A percentile compares a stretch with the other conserved stretches of the same genome.
Evolutionary conservation across 2,113 vertebrate genomes (phyloP).

Genomic region (Phalacrocorax aristotelis): DNA sequence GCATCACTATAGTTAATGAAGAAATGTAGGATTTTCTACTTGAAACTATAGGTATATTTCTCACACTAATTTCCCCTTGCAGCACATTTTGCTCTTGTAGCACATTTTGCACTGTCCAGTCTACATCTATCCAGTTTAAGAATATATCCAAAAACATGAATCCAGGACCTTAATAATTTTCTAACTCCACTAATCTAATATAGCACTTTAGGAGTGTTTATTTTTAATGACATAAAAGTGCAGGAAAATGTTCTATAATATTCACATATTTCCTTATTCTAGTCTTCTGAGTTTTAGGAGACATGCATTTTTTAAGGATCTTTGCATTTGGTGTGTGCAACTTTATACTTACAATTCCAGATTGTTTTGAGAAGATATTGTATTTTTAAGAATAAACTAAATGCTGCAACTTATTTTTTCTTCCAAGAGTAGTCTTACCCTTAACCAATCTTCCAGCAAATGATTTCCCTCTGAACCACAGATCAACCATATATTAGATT

Average conservation of each 20-base stretch:
- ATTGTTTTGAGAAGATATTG: background rate
- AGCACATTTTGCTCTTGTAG: background rate
- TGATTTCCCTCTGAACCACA: background rate
- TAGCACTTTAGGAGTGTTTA: background rate
- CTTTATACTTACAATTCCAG: background rate
- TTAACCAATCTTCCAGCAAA: background rate
- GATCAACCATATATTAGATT: background rate
- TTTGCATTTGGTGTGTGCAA: background rate
- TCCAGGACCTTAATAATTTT: background rate
- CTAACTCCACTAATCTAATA: background rate
- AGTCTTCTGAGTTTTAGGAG: background rate
- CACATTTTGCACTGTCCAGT: background rate
- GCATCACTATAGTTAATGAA: background rate
- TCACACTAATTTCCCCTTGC: background rate
- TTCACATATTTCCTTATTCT: background rate
- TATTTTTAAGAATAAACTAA: background rate
- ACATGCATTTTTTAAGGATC: background rate
- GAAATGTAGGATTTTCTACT: background rate
- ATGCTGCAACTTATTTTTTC: background rate
- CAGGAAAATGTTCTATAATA: background rate
- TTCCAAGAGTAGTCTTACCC: background rate
- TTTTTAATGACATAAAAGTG: background rate
- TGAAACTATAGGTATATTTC: background rate
- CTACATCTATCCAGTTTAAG: background rate
- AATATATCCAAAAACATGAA: background rate